Base-by-base conservation (phyloP, 1,140 invertebrate species). In the Diachasma alloeum region DNA sequence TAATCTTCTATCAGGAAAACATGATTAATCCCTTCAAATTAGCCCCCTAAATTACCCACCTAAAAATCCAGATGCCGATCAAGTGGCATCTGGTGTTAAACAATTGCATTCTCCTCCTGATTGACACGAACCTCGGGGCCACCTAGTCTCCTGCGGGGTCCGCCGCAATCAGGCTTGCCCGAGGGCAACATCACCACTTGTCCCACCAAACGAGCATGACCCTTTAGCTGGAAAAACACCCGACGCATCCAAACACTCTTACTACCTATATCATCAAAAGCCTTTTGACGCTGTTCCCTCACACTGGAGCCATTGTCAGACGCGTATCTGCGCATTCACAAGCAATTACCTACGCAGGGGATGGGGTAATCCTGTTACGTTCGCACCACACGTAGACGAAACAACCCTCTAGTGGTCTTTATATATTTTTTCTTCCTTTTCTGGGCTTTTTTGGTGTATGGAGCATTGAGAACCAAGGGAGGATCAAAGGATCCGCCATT, bases 131-230 rank as follows among this genome's bases (percentile, higher is more conserved):
- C 72, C 81, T 81, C 78, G 81, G 76, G 82, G 79, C 82, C 81
- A 80, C 80, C 73, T 77, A 87, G 87, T 87, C 89, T 31, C 88
- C 86, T 79, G 82, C 84, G 83, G 77, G 81, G 85, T 83, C 81
- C 81, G 79, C 75, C 75, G 80, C 80, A 75, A 80, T 71, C 69
- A 71, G 74, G 22, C 19, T 26, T 4, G 59, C 59, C 59, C 24
- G 59, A 63, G 24, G 59, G 59, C 24, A 63, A 26, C 59, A 63
- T 15, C 9, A 26, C 24, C 24, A 63, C 59, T 63, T 26, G 59
- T 63, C 59, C 59, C 22, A 63, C 59, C 22, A 63, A 63, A 63
- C 59, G 24, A 63, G 59, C 59, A 31, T 63, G 59, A 63, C 24
- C 59, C 59, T 63, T 63, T 63, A 26, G 19, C 24, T 24, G 22